Percentiles rank a stretch among this genome's conserved stretches.
Evolutionary conservation across 2,113 vertebrate species (phyloP).

Genomic region (Nibea coibor): DNA sequence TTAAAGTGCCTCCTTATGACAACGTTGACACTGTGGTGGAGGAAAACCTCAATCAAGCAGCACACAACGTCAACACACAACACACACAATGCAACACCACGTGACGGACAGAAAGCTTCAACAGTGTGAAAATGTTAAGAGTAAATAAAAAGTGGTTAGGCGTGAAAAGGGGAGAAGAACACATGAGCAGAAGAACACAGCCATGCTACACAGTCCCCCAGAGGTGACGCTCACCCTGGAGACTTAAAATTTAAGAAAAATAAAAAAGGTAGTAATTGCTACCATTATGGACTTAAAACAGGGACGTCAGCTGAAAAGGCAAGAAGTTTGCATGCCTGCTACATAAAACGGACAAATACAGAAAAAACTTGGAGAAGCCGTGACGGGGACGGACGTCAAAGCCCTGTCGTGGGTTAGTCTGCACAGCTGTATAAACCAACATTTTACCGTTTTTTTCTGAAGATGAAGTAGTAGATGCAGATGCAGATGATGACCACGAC

Average conservation of each 20-base stretch:
- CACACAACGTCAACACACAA: slow-evolving; percentile 25
- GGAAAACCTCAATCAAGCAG: neutral
- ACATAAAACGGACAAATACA: neutral
- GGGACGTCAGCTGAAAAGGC: too few relatives aligned
- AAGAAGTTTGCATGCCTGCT: too few relatives aligned
- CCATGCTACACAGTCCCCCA: too few relatives aligned
- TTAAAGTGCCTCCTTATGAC: neutral
- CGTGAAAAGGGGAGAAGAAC: too few relatives aligned
- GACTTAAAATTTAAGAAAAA: too few relatives aligned
- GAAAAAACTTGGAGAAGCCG: neutral
- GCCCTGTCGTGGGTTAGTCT: slow-evolving; percentile 6
- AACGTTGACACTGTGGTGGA: neutral
- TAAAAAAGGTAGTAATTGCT: too few relatives aligned
- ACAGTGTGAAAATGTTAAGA: neutral
- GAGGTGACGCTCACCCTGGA: too few relatives aligned
- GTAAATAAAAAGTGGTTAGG: too few relatives aligned
- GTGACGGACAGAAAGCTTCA: neutral
- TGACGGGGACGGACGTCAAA: neutral
- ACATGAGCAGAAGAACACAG: too few relatives aligned
- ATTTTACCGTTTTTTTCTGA: slow-evolving; percentile 58
- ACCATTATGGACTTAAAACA: too few relatives aligned
- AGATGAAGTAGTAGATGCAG: neutral
- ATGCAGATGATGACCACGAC: too few relatives aligned
- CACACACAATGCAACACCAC: neutral
- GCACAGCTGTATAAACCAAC: neutral